Percentiles rank a stretch among this genome's conserved stretches.
Evolutionary conservation across 2,797 vertebrate genomes (phyloP).

Genomic region (Argya squamiceps): DNA sequence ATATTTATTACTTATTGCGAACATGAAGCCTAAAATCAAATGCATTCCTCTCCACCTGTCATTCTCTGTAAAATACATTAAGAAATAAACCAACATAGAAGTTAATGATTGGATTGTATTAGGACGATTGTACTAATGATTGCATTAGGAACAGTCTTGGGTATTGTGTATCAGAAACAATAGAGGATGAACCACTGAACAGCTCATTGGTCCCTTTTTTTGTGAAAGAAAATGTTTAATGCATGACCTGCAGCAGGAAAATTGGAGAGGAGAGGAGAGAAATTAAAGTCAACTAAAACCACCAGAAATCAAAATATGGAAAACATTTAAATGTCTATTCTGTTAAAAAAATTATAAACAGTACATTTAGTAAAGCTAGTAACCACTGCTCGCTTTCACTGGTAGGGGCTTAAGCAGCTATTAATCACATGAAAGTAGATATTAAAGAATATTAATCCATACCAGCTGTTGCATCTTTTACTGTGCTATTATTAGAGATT

Average conservation of each 20-base stretch:
- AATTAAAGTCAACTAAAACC: background rate
- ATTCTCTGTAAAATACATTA: background rate
- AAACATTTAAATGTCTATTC: background rate
- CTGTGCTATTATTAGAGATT: constrained; percentile 85
- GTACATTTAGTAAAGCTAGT: constrained; percentile 31
- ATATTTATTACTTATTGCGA: background rate
- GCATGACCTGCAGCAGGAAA: background rate
- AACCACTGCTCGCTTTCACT: constrained; percentile 8
- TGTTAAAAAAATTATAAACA: background rate
- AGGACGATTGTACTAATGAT: background rate
- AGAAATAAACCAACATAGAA: background rate
- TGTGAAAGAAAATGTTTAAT: background rate
- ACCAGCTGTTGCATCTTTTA: constrained; percentile 75
- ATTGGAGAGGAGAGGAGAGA: background rate
- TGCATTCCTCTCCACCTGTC: background rate
- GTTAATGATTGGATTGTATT: background rate
- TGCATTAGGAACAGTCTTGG: background rate
- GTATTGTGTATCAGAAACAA: background rate
- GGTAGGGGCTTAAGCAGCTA: constrained; percentile 71
- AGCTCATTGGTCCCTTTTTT: background rate
- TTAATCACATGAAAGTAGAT: constrained; percentile 89
- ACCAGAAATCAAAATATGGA: background rate
- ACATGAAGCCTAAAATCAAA: background rate
- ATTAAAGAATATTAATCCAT: constrained; percentile 82
- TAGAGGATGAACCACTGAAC: background rate